These are phyloP conservation scores for Phycodurus eques DNA, from an alignment of 2,113 vertebrate species.

Conservation along the genomic window DNA sequence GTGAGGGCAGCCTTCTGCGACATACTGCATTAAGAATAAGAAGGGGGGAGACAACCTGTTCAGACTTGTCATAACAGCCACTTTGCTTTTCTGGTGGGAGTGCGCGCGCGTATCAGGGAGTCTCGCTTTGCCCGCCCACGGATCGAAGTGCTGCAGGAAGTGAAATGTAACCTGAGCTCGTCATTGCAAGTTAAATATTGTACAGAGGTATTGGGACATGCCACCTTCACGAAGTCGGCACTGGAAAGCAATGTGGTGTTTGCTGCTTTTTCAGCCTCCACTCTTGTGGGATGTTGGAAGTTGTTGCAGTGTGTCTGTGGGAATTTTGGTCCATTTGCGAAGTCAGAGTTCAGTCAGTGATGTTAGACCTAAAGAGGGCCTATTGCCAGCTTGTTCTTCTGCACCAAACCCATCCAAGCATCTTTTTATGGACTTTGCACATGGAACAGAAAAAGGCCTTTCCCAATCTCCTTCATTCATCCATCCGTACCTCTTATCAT, in stretches of 20 bases:
- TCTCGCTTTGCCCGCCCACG: slow-evolving; percentile 23
- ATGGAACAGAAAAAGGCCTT: not conserved
- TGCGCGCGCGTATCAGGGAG: slow-evolving; percentile 12
- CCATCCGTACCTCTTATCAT: too few relatives aligned
- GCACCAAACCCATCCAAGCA: not conserved
- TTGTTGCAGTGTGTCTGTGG: not conserved
- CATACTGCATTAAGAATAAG: slow-evolving; percentile 5
- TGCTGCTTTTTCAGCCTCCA: not conserved
- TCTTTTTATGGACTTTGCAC: not conserved
- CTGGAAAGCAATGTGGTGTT: not conserved
- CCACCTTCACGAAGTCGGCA: not conserved
- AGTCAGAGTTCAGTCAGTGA: not conserved
- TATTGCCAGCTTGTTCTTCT: not conserved
- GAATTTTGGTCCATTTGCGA: not conserved
- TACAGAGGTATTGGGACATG: not conserved
- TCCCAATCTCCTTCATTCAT: not conserved
- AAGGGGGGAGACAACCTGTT: slow-evolving; percentile 31
- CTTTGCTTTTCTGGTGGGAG: slow-evolving; percentile 15
- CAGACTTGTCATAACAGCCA: slow-evolving; percentile 36
- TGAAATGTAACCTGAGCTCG: slow-evolving; percentile 16
- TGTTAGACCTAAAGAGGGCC: not conserved
- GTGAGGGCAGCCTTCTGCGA: slow-evolving; percentile 44
- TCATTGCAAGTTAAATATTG: not conserved
- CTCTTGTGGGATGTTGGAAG: not conserved
- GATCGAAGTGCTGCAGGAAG: slow-evolving; percentile 27